phyloP scores from a whole-genome alignment of 2,888 invertebrate genomes.

The Caenorhabditis doughertyi region DNA sequence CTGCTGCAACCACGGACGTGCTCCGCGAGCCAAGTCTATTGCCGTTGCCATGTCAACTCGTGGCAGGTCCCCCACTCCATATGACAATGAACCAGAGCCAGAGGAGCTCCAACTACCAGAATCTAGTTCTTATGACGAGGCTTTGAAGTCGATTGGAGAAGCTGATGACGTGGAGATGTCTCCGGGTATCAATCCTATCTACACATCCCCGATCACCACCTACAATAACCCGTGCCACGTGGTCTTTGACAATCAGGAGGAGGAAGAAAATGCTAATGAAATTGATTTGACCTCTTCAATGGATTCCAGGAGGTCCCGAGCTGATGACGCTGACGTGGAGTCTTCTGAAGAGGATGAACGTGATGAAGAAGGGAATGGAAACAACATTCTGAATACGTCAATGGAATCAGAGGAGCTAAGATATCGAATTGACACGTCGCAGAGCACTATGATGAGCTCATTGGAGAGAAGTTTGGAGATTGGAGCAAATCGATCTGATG shows the following conservation, averaged over 20 bases:
- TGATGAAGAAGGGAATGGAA: slow-evolving; percentile 47
- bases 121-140: slow-evolving; percentile 72
- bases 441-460: slow-evolving; percentile 76
- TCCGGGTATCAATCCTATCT: slow-evolving; percentile 57
- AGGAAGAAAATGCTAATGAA: slow-evolving; percentile 64
- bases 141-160: slow-evolving; percentile 57
- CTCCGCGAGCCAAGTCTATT: slow-evolving; percentile 50
- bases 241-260: slow-evolving; percentile 14
- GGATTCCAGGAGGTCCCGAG: slow-evolving; percentile 65
- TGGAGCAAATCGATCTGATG: slow-evolving; percentile 79
- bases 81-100: slow-evolving; percentile 57
- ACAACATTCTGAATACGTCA: slow-evolving; percentile 55
- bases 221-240: slow-evolving; percentile 33
- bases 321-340: slow-evolving; percentile 56
- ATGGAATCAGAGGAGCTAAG: slow-evolving; percentile 50
- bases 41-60: slow-evolving; percentile 15
- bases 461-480: slow-evolving; percentile 79
- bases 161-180: slow-evolving; percentile 20
- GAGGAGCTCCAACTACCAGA: slow-evolving; percentile 41
- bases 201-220: slow-evolving; percentile 65
- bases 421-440: slow-evolving; percentile 56
- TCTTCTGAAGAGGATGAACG: slow-evolving; percentile 62
- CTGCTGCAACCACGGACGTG: slow-evolving; percentile 26
- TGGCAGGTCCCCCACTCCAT: slow-evolving; percentile 63
- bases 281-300: slow-evolving; percentile 66